phyloP scores from a whole-genome alignment of 2,113 vertebrate genomes.

The Lanius collurio region DNA sequence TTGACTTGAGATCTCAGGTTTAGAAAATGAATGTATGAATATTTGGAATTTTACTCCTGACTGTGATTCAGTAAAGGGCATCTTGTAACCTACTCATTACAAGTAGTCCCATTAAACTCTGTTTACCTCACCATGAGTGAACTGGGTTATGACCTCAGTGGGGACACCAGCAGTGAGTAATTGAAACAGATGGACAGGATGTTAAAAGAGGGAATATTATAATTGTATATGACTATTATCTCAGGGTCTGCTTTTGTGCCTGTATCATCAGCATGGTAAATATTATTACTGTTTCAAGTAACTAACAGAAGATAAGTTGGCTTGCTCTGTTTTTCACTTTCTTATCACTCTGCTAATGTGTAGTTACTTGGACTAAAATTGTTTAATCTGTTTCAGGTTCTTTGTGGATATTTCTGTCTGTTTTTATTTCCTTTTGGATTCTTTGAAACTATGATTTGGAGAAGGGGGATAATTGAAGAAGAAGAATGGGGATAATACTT shows the following conservation, averaged over 20 bases:
- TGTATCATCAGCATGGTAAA: background rate
- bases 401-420: background rate
- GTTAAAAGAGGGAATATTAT: background rate
- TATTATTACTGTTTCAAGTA: background rate
- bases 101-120: background rate
- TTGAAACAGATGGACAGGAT: background rate
- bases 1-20: background rate
- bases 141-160: background rate
- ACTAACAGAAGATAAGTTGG: background rate
- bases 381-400: background rate
- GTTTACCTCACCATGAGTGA: constrained; percentile 39
- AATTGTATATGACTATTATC: background rate
- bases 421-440: background rate
- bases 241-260: background rate
- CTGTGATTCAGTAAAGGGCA: background rate
- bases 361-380: background rate
- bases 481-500: background rate
- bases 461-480: background rate
- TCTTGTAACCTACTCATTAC: background rate
- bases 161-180: constrained; percentile 1
- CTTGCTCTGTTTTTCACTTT: background rate
- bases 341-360: background rate
- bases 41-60: background rate
- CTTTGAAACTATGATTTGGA: background rate
- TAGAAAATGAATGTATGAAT: background rate